Base-by-base conservation (phyloP, 1,140 invertebrate species). In the Bactericera cockerelli region DNA sequence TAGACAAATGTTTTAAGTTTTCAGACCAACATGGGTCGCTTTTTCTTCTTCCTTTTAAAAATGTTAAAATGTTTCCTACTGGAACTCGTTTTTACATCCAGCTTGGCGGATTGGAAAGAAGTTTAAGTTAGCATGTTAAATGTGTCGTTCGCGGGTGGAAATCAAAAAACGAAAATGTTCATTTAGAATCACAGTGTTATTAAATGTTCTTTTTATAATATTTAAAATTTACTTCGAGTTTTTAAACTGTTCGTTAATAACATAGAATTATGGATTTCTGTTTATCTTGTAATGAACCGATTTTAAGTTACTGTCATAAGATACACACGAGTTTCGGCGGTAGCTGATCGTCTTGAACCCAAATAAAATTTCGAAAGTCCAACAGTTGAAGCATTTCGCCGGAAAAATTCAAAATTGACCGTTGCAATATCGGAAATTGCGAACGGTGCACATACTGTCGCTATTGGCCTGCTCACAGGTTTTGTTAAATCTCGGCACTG, bases 1-100 rank as follows among this genome's bases (percentile, higher is more conserved):
- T 13, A 58, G 33, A 58, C 26, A 53, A 38, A 59, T 6, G 42
- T 49, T 49, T n/a, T n/a, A n/a, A n/a, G n/a, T n/a, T 49, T 49
- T 49, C 22, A 49, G 19, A 49, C n/a, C 42, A 16, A 6, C n/a
- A 49, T 49, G 3, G n/a, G n/a, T 19, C 8, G 4, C 22, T 49
- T 49, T 49, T 49, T 49, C 42, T 49, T 49, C 19, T 49, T 49
- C 22, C 42, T 4, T 49, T 49, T 49, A 16, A 49, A 49, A 49
- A 49, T 49, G 22, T 49, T 49, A 16, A 49, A 49, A 49, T 4
- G 42, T 49, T 49, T 49, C 3, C n/a, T 4, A 49, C 3, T n/a
- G 3, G 22, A 19, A 4, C 3, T 6, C 42, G n/a, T 49, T 49
- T 49, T 49, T 49, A 49, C 42, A 49, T 49, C 42, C 42, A 49